Base-by-base conservation (phyloP, 64 coral and sea anemone species). In the Anthopleura sola region DNA sequence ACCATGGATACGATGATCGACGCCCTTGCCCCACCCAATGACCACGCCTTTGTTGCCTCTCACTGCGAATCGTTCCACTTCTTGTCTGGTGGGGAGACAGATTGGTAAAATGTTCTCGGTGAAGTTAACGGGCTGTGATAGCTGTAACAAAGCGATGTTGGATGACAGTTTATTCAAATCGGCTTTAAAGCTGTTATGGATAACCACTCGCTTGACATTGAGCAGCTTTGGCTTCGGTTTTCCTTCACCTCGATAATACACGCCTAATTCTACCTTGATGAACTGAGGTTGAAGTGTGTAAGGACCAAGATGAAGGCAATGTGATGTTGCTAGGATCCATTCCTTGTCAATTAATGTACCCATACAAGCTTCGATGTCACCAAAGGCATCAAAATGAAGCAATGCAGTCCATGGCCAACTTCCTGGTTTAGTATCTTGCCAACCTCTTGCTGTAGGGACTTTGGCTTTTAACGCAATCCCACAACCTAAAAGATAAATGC, bases 331-430 rank as follows among this genome's bases (percentile, higher is more conserved):
- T 21, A 96, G 55, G 17, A 96, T 84, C 94, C 94, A 96, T 83
- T 96, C 51, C 33, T 96, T 91, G 83, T 96, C 90, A 31, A 96
- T 87, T 13, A 96, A 74, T 40, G 94, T 96, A 13, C 90, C 94
- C 90, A 96, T 96, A 47, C 94, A 96, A 56, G 90, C 94, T 51
- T 91, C 90, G 53, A 96, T 96, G 57, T 96, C 94, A 53, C 86
- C 87, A 48, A 89, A 80, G 20, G 80, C 34, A 12, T 86, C 85
- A 38, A 96, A 96, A 82, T 96, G 90, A 53, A 96, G 84, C 18
- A 96, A 55, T 0, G 85, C 94, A 23, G 90, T 92, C 94, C 94
- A 96, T 40, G 94, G 94, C 94, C 90, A 92, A 37, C 81, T 92
- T 29, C 84, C 78, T 3, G 56, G 49, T 21, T 84, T 60, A 33